A percentile compares a stretch with the other conserved stretches of the same genome.
Evolutionary conservation across 2,888 invertebrate species (phyloP).

Genomic region (Linyphia triangularis): DNA sequence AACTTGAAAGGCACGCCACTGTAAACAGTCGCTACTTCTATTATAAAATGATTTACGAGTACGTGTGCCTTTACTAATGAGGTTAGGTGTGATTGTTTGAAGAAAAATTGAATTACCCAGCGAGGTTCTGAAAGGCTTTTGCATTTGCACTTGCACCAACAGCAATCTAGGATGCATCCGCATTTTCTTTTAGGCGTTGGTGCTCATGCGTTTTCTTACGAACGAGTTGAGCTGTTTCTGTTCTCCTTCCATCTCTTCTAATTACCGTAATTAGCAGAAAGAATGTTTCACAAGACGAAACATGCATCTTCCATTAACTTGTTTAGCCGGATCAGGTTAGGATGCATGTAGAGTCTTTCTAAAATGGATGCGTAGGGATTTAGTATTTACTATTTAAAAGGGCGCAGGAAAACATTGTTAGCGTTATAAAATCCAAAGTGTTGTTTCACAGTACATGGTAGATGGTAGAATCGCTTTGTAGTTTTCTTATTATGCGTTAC

Average conservation of each 20-base stretch:
- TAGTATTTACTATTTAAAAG: neutral
- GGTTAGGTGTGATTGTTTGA: constrained; percentile 66
- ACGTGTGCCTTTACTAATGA: constrained; percentile 21
- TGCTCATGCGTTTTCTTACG: neutral
- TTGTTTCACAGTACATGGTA: neutral
- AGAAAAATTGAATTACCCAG: constrained; percentile 69
- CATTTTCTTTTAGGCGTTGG: constrained; percentile 18
- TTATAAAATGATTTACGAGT: constrained; percentile 63
- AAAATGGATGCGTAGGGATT: constrained; percentile 26
- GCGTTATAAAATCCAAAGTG: neutral
- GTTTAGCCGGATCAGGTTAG: constrained; percentile 10
- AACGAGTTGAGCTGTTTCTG: neutral
- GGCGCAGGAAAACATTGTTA: neutral
- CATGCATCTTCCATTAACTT: constrained; percentile 71
- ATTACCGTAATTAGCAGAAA: constrained; percentile 71
- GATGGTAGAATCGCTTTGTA: neutral
- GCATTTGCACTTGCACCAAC: too few species aligned
- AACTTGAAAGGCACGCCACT: neutral
- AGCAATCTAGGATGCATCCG: too few species aligned
- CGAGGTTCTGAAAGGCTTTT: neutral
- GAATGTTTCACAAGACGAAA: constrained; percentile 38
- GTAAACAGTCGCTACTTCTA: constrained; percentile 6
- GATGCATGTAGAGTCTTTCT: constrained; percentile 5
- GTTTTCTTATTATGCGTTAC: too few species aligned
- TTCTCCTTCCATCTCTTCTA: constrained; percentile 59